Evolutionary conservation across 2,888 invertebrate species (phyloP), one percentile per base, ranked within the genome.

Genomic region (Zygogramma bicolorata): DNA sequence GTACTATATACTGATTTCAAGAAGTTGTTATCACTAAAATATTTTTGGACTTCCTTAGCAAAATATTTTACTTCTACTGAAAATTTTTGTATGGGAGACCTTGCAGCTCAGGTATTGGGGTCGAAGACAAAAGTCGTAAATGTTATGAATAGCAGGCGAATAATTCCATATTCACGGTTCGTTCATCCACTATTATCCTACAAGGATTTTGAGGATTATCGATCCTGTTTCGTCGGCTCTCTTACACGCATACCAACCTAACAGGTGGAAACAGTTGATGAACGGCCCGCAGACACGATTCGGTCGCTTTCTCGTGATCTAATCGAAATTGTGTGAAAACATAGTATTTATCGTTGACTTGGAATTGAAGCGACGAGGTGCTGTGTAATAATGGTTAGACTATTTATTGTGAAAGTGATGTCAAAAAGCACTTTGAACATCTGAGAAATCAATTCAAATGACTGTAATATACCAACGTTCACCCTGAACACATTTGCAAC

Each of bases 181-280:
- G 70, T 65, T 53, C 25, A 22, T 27, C 65, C 70, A 66, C 65
- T 58, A 60, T 61, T n/a, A 66, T 61, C 63, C 53, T 42, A 66
- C 66, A 59, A 65, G 65, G 49, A 65, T 65, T 71, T 25, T 59
- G 42, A 68, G 60, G 65, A 65, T 72, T 72, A 72, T 72, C 68
- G 72, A 72, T 68, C 60, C 65, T 68, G 72, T 68, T 72, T 65
- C 57, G 72, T 68, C 65, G 63, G 71, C 58, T 34, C 31, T 62
- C 25, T 25, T 65, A 65, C 68, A 72, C 68, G 68, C 72, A 72
- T 53, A 68, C 53, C 60, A 61, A 49, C 65, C 72, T 65, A 72
- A 72, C 72, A 72, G 72, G 72, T 72, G 72, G 72, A 53, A 61
- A 57, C 46, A 25, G 60, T 65, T 72, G 65, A 72, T 60, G 59